Evolutionary conservation across 2,113 vertebrate genomes (phyloP).

Genomic region (Pteruthius melanotis): DNA sequence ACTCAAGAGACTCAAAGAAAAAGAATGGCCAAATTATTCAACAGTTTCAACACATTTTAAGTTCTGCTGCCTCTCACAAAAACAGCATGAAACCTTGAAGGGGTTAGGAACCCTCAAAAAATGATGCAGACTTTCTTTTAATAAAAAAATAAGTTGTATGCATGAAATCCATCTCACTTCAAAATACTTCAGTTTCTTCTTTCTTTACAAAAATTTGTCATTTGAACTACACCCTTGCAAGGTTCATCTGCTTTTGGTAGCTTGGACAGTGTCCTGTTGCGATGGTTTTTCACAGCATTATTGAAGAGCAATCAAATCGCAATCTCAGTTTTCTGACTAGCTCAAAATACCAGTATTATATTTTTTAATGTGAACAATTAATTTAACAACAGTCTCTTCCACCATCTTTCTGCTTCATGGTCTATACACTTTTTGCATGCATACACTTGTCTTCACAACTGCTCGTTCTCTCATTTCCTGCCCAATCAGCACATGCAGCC

Average conservation of each 20-base stretch:
- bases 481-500: fast-evolving
- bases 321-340: neutral
- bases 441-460: neutral
- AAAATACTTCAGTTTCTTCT: neutral
- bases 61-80: neutral
- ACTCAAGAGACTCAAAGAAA: neutral
- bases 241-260: neutral
- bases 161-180: neutral
- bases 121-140: neutral
- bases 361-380: neutral
- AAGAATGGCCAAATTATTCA: neutral
- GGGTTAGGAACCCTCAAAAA: neutral
- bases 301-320: neutral
- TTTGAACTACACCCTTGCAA: neutral
- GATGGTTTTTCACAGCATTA: neutral
- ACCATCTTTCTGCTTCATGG: neutral
- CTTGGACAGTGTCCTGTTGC: neutral
- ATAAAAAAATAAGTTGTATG: neutral
- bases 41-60: neutral
- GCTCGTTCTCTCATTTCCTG: neutral
- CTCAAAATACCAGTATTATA: neutral
- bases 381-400: neutral
- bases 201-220: neutral
- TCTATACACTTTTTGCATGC: neutral
- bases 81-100: neutral